Percentiles rank a stretch among this genome's conserved stretches.
Conservation (phyloP, 2,113 vertebrate genomes). For the Zapus hudsonius region DNA sequence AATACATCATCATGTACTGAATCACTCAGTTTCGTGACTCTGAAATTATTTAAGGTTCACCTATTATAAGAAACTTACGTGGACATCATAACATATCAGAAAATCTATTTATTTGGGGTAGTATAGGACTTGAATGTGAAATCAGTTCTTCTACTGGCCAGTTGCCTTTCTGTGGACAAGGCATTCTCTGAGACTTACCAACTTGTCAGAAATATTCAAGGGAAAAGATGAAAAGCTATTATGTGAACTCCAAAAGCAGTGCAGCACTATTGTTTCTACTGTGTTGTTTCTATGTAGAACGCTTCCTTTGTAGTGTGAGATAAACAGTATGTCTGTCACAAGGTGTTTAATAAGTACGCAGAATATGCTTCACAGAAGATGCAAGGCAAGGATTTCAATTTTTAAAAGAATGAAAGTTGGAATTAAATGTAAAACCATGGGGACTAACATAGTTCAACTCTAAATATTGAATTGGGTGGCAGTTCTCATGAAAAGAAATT, state of each 20-base stretch:
- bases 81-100: not conserved
- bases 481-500: slow-evolving; percentile 54
- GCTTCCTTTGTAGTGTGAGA: not conserved
- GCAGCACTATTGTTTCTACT: not conserved
- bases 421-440: not conserved
- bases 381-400: not conserved
- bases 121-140: slow-evolving; percentile 38
- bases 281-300: not conserved
- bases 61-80: slow-evolving; percentile 3
- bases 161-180: slow-evolving; percentile 39
- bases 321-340: not conserved
- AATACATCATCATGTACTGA: not conserved
- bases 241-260: not conserved
- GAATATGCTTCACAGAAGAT: not conserved
- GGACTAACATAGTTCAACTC: not conserved
- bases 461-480: slow-evolving; percentile 15
- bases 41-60: slow-evolving; percentile 29
- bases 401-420: not conserved
- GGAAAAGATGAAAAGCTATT: slow-evolving; percentile 31
- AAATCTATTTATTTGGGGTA: not conserved
- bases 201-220: slow-evolving; percentile 59
- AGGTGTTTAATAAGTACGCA: not conserved
- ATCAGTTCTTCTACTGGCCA: slow-evolving; percentile 24
- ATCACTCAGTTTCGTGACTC: not conserved
- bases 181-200: not conserved